Evolutionary conservation across 2,888 invertebrate species (phyloP).

Genomic region (Heteromyza rotundicornis): DNA sequence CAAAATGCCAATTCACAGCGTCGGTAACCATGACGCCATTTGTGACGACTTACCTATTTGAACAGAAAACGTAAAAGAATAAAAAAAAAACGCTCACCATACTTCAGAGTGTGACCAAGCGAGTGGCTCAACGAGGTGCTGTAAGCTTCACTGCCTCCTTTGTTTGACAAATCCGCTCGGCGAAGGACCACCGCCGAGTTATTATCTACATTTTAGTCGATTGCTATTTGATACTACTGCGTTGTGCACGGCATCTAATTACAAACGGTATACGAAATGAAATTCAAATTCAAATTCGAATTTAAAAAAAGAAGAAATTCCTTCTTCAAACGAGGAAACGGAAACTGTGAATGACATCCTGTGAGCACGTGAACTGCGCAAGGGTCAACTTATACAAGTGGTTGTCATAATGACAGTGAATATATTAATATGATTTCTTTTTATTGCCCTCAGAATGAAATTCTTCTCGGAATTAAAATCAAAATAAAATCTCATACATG

Average conservation of each 20-base stretch:
- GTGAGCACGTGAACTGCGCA: conserved; percentile 22
- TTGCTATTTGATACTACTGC: conserved; percentile 42
- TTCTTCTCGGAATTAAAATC: too few species aligned
- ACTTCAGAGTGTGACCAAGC: conserved; percentile 44
- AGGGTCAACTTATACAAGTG: conserved; percentile 16
- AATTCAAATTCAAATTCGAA: not conserved
- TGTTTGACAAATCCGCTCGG: conserved; percentile 18
- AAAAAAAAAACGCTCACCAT: not conserved
- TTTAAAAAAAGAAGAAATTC: conserved; percentile 38
- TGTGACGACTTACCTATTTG: not conserved
- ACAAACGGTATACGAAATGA: conserved; percentile 11
- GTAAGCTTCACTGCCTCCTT: conserved; percentile 27
- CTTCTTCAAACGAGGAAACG: conserved; percentile 18
- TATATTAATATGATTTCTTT: conserved; percentile 27
- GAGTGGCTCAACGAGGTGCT: conserved; percentile 19
- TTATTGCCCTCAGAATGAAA: too few species aligned
- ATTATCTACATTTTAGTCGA: conserved; percentile 43
- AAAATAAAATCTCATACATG: conserved; percentile 5
- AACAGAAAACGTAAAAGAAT: not conserved
- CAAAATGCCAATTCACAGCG: conserved; percentile 27
- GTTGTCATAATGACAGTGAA: conserved; percentile 30
- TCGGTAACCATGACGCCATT: conserved; percentile 25
- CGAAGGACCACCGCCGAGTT: conserved; percentile 47
- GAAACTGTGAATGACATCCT: conserved; percentile 47
- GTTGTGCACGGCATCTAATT: conserved; percentile 35